Evolutionary conservation across 2,797 vertebrate genomes (phyloP).

Genomic region (Argyrosomus regius): DNA sequence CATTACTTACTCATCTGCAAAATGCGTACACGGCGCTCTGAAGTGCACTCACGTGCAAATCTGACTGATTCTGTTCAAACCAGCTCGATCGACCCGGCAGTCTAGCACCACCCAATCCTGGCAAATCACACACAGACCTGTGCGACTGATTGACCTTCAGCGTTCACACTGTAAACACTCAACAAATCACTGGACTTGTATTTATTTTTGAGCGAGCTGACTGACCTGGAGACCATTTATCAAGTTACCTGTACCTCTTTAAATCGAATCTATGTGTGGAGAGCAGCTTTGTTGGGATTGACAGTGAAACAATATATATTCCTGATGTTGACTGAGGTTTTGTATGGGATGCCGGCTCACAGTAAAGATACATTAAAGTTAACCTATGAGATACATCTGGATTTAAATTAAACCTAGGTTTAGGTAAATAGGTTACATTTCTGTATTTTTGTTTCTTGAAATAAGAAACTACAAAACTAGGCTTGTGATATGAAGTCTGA

Average conservation of each 20-base stretch:
- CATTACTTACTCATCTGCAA: slow-evolving; percentile 56
- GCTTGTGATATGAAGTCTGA: background rate
- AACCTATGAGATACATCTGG: no score
- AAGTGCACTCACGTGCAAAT: slow-evolving; percentile 15
- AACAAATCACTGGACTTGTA: background rate
- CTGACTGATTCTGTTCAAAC: slow-evolving; percentile 9
- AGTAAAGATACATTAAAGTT: no score
- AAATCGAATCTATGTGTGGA: background rate
- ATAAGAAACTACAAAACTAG: no score
- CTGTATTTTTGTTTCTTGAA: no score
- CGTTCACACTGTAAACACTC: background rate
- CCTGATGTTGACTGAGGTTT: no score
- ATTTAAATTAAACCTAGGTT: no score
- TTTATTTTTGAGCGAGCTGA: background rate
- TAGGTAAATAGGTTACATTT: no score
- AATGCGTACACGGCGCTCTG: slow-evolving; percentile 27
- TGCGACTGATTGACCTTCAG: slow-evolving; percentile 21
- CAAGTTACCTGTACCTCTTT: background rate
- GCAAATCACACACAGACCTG: background rate
- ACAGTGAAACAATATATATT: background rate
- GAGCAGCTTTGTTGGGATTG: background rate
- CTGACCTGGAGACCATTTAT: background rate
- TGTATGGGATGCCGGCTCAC: no score
- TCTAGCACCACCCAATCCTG: no score
- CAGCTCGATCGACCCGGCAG: background rate